Base-by-base conservation (phyloP, 2,113 vertebrate species). In the Lepidothrix coronata region DNA sequence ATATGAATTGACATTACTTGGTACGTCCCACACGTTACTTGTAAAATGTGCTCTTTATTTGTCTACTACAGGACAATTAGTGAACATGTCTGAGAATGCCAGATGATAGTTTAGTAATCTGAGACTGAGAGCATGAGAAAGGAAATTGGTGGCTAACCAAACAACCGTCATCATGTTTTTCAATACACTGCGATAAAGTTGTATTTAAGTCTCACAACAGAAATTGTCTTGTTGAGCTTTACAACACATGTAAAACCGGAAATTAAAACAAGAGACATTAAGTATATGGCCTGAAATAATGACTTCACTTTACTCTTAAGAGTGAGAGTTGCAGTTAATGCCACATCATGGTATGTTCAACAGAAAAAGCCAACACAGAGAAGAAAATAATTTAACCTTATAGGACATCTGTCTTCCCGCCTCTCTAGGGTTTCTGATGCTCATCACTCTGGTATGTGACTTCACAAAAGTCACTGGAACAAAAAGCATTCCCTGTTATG, bases 91-190 rank as follows among this genome's bases (percentile, higher is more conserved):
- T 96, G 91, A 85, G 92, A 87, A 85, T 85, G 88, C 86, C 88
- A 94, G 73, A 97, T 94, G 76, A 94, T 84, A 89, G 79, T 66
- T 95, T 49, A 94, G 91, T 65, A 89, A 85, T 93, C 86, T 65
- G 90, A 91, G 91, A 27, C 79, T 70, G 37, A 39, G 82, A 94
- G 85, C 93, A 91, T 89, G 88, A 95, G 93, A 93, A 85, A 95
- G 94, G 88, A 97, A 96, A 96, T 87, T 95, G 88, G 95, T 96
- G 93, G 73, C 92, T 96, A 91, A 97, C 93, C 95, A 97, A 97
- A 92, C 35, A 95, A 89, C 83, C 54, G 8, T 93, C 93, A 89
- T 89, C 57, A 19, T 85, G 52, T 20, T 62, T 88, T 85, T 66
- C 71, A 87, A 80, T 85, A 80, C 46, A 24, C 49, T 11, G 3